Evolutionary conservation across 1,140 invertebrate species (phyloP).

Genomic region (Platorchestia sp.): DNA sequence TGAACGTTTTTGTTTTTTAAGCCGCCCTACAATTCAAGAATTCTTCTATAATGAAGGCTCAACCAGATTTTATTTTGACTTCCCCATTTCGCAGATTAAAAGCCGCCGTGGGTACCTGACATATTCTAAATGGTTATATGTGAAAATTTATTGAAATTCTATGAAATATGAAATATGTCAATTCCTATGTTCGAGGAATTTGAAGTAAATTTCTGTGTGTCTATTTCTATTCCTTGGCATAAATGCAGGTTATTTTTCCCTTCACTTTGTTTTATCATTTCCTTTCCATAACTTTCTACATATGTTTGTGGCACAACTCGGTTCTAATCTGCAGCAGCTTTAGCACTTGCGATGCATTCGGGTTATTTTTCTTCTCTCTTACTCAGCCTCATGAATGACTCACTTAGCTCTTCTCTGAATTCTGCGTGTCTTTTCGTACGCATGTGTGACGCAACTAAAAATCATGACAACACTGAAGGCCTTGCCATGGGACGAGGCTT

Average conservation of each 20-base stretch:
- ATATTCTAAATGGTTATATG: slow-evolving; percentile 10
- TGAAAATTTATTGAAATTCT: slow-evolving; percentile 33
- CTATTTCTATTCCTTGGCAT: background rate
- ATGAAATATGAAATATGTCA: slow-evolving; percentile 31
- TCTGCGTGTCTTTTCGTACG: background rate
- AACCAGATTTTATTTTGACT: background rate
- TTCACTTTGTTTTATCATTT: background rate
- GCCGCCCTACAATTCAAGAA: background rate
- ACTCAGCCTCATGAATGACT: background rate
- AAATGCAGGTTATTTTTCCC: background rate
- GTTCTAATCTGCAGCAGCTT: background rate
- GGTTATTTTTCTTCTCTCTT: background rate
- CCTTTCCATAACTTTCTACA: background rate
- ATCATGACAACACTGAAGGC: background rate
- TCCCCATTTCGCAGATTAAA: background rate
- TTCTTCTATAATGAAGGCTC: background rate
- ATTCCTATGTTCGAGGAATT: too few species aligned
- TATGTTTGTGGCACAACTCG: background rate
- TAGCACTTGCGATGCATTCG: background rate
- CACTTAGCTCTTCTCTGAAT: background rate
- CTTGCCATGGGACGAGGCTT: background rate
- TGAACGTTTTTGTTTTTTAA: background rate
- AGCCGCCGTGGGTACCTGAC: background rate
- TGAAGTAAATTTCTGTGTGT: too few species aligned
- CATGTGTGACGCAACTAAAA: background rate